A percentile compares a stretch with the other conserved stretches of the same genome.
Conservation (phyloP, 2,797 vertebrate genomes). For the Rhynchonycteris naso region DNA sequence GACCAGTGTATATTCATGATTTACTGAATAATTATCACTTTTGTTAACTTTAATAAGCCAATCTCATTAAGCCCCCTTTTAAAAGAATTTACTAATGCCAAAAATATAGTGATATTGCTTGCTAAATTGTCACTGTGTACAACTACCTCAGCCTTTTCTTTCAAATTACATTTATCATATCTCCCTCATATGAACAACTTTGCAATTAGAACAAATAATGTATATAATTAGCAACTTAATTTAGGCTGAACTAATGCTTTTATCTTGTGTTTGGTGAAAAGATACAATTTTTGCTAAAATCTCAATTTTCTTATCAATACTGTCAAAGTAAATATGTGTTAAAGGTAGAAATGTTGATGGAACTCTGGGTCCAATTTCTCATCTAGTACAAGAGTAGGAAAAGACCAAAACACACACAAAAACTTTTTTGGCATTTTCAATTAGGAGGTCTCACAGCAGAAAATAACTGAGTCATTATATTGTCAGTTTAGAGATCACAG, state of each 20-base stretch:
- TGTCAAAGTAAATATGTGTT: constrained; percentile 60
- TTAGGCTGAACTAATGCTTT: constrained; percentile 35
- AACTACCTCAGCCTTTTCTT: background rate
- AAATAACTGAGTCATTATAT: constrained; percentile 60
- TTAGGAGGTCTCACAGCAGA: background rate
- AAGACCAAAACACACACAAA: background rate
- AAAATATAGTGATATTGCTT: background rate
- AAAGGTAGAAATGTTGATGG: constrained; percentile 65
- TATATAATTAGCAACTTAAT: background rate
- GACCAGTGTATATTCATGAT: background rate
- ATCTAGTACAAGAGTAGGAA: constrained; percentile 23
- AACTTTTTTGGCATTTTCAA: background rate
- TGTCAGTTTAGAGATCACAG: constrained; percentile 57
- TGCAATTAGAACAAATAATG: constrained; percentile 25
- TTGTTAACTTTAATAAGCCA: background rate
- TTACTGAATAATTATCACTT: background rate
- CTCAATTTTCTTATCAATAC: background rate
- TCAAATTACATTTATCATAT: background rate
- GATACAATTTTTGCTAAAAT: background rate
- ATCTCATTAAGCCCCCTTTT: background rate
- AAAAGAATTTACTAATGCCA: background rate
- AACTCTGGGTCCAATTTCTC: constrained; percentile 33
- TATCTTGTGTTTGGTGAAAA: constrained; percentile 16
- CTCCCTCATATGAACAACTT: background rate
- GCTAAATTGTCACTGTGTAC: background rate